These are phyloP conservation scores for Harpagoxenus sublaevis DNA, from an alignment of 2,888 invertebrate species.

Conservation along the genomic window DNA sequence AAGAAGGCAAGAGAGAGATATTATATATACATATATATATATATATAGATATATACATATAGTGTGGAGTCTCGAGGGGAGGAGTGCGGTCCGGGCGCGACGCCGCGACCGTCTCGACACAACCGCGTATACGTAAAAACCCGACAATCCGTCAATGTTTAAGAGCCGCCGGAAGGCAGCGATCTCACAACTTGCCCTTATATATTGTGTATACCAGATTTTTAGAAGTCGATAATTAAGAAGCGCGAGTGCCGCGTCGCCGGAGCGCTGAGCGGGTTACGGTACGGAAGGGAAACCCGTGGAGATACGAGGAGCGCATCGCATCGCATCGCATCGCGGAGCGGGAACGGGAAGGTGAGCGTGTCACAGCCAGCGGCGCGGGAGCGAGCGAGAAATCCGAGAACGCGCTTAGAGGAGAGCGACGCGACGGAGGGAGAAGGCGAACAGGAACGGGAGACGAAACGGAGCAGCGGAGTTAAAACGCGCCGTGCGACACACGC, in stretches of 20 bases:
- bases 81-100: constrained; percentile 70
- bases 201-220: constrained; percentile 67
- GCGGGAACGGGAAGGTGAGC: constrained; percentile 31
- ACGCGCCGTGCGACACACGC: constrained; percentile 66
- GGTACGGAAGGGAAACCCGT: neutral
- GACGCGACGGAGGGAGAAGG: constrained; percentile 53
- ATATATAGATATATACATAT: constrained; percentile 19
- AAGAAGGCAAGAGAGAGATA: constrained; percentile 31
- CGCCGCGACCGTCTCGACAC: constrained; percentile 75
- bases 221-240: constrained; percentile 58
- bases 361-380: neutral
- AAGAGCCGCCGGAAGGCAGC: constrained; percentile 67
- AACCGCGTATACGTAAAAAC: constrained; percentile 83
- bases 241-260: constrained; percentile 52
- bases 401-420: constrained; percentile 6
- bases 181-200: constrained; percentile 64
- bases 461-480: constrained; percentile 65
- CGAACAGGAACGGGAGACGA: neutral
- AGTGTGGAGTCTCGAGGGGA: constrained; percentile 37
- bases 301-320: too few relatives aligned
- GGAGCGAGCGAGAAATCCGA: constrained; percentile 38
- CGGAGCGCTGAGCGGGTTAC: neutral
- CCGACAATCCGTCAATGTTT: constrained; percentile 84
- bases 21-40: constrained; percentile 19
- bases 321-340: too few relatives aligned